Conservation (phyloP, 2,888 invertebrate genomes). For the Volucella inanis region DNA sequence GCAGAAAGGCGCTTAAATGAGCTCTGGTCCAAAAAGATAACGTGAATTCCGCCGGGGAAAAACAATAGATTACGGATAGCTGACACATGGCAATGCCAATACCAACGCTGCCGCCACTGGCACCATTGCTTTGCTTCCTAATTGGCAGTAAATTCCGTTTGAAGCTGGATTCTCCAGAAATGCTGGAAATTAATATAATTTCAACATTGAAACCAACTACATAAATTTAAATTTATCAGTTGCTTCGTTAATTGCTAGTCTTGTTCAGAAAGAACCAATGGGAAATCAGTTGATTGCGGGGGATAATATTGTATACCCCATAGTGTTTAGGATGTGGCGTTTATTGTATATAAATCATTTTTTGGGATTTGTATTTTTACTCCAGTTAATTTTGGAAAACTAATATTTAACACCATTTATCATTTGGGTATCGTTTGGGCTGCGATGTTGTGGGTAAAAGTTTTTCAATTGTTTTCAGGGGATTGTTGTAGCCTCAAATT, state of each 20-base stretch:
- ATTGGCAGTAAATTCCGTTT: conserved; percentile 55
- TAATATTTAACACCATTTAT: conserved; percentile 55
- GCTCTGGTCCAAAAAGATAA: not conserved
- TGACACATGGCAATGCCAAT: conserved; percentile 1
- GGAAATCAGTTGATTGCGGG: not conserved
- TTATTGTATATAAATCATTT: conserved; percentile 43
- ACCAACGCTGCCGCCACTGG: no score
- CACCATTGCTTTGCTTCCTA: not conserved
- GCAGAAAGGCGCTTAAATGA: not conserved
- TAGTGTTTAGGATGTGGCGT: conserved; percentile 13
- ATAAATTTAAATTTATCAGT: conserved; percentile 48
- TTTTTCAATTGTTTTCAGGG: conserved; percentile 34
- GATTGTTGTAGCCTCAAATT: not conserved
- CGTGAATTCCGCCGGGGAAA: not conserved
- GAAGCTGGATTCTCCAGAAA: conserved; percentile 8
- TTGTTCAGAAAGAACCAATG: conserved; percentile 22
- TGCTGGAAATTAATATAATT: conserved; percentile 55
- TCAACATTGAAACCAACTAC: conserved; percentile 15
- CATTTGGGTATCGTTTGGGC: conserved; percentile 32
- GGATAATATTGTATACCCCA: conserved; percentile 6
- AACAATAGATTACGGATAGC: not conserved
- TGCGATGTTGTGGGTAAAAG: conserved; percentile 17
- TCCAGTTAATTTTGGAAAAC: conserved; percentile 47
- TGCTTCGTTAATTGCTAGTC: conserved; percentile 33
- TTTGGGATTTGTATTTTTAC: conserved; percentile 23